A percentile compares a stretch with the other conserved stretches of the same genome.
These are phyloP conservation scores for Patagioenas fasciata DNA, from an alignment of 2,113 vertebrate species.

Conservation along the genomic window DNA sequence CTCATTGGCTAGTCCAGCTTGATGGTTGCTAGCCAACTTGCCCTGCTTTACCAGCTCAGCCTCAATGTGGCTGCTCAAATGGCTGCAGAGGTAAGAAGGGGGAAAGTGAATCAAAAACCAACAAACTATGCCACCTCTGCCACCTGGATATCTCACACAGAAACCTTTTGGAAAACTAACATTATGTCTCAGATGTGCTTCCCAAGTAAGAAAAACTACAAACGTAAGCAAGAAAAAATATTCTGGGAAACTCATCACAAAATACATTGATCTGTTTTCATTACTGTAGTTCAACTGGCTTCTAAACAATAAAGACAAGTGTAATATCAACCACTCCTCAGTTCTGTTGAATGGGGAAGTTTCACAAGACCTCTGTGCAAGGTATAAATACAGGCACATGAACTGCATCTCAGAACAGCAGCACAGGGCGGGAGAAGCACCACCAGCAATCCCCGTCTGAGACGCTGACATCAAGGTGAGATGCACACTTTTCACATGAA, in stretches of 20 bases:
- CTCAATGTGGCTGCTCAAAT: background rate
- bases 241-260: background rate
- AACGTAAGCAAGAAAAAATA: background rate
- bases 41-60: background rate
- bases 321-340: background rate
- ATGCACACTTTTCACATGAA: too few relatives aligned
- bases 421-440: background rate
- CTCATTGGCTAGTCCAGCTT: background rate
- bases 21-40: background rate
- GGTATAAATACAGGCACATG: background rate
- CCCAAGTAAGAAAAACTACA: background rate
- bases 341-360: background rate
- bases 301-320: background rate
- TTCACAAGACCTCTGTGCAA: background rate
- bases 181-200: background rate
- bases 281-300: background rate
- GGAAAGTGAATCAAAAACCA: background rate
- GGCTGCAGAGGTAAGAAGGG: accelerated
- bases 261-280: background rate
- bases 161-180: background rate
- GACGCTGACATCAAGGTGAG: background rate
- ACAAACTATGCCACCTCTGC: background rate
- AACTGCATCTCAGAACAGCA: accelerated
- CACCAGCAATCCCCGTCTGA: background rate
- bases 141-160: background rate